Conservation (phyloP, 1,140 invertebrate genomes). For the Formica selysi region DNA sequence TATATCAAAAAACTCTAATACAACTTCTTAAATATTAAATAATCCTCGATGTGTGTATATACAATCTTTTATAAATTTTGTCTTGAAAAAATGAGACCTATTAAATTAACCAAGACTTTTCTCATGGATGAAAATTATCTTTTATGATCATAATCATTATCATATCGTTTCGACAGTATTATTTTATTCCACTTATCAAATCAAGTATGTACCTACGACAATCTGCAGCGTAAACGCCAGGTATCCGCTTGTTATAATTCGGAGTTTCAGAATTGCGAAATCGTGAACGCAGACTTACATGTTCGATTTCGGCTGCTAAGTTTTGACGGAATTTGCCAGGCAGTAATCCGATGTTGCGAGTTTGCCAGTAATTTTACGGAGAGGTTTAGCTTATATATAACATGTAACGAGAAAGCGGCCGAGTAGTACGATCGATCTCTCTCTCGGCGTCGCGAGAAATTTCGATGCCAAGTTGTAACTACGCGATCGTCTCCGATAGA, state of each 20-base stretch:
- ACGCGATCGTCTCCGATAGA: conserved; percentile 32
- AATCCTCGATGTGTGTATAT: no score
- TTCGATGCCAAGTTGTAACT: conserved; percentile 38
- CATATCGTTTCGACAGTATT: neutral
- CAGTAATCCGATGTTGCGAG: conserved; percentile 60
- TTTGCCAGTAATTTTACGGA: conserved; percentile 53
- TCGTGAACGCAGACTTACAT: conserved; percentile 55
- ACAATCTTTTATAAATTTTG: no score
- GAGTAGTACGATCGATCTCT: conserved; percentile 33
- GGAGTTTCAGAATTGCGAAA: conserved; percentile 39
- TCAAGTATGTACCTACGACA: neutral
- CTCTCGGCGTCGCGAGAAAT: conserved; percentile 18
- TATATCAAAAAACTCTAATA: no score
- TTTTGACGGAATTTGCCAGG: conserved; percentile 46
- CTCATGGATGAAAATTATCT: neutral
- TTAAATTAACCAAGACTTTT: neutral
- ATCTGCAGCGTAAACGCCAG: neutral
- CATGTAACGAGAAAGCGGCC: conserved; percentile 44
- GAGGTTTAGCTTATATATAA: conserved; percentile 51
- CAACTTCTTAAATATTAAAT: no score
- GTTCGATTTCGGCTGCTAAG: conserved; percentile 54
- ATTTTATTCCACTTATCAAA: neutral
- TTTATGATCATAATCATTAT: neutral
- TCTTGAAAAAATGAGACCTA: no score
- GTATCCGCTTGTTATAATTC: neutral